Conservation (phyloP, 2,797 vertebrate species). For the Lepus oiostolus region DNA sequence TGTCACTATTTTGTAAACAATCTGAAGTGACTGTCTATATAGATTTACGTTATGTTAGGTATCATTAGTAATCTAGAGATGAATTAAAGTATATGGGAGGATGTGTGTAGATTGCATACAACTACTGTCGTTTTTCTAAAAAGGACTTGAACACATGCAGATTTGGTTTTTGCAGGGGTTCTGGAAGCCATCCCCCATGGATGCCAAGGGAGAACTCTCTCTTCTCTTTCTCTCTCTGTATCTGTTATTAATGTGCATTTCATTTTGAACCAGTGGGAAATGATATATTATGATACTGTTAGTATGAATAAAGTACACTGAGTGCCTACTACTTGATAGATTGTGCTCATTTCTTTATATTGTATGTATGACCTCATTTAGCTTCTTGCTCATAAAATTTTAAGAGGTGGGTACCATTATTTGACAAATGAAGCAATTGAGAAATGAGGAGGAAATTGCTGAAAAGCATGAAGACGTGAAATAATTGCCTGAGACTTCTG, state of each 20-base stretch:
- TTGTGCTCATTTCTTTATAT: neutral
- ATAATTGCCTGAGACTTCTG: neutral
- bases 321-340: neutral
- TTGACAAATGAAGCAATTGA: slow-evolving; percentile 33
- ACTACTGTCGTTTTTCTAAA: no score
- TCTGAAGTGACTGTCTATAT: no score
- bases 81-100: no score
- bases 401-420: neutral
- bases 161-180: no score
- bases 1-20: no score
- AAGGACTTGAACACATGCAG: no score
- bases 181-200: no score
- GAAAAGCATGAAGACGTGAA: neutral
- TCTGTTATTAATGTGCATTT: neutral
- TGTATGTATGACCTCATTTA: neutral
- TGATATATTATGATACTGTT: neutral
- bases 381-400: slow-evolving; percentile 7
- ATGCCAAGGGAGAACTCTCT: no score
- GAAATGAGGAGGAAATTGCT: slow-evolving; percentile 32
- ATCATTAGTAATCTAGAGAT: no score
- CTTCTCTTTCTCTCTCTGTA: no score
- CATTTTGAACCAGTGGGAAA: neutral
- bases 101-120: no score
- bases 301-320: neutral
- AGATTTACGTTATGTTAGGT: no score